phyloP scores from a whole-genome alignment of 2,113 vertebrate genomes.

The Festucalex cinctus region DNA sequence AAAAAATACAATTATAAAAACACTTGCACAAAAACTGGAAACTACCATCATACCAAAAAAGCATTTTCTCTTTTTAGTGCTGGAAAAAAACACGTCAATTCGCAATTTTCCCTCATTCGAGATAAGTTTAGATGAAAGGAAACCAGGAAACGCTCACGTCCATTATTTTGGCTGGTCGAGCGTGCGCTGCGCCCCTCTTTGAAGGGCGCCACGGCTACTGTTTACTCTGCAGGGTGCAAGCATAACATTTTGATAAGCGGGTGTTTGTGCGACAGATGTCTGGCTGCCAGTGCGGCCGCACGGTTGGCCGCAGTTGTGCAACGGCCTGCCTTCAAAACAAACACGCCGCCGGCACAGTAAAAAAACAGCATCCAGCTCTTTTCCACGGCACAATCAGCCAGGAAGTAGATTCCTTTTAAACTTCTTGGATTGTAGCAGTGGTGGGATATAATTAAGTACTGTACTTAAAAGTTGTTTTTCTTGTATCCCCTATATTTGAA shows the following conservation, averaged over 20 bases:
- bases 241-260: constrained; percentile 57
- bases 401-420: constrained; percentile 20
- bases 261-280: constrained; percentile 32
- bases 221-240: constrained; percentile 48
- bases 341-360: constrained; percentile 8
- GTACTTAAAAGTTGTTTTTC: no score
- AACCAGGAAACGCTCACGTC: constrained; percentile 14
- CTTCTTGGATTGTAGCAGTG: constrained; percentile 6
- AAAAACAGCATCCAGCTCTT: not conserved
- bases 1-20: no score
- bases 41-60: not conserved
- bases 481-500: no score
- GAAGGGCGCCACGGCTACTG: constrained; percentile 34
- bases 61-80: not conserved
- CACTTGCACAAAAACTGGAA: no score
- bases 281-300: constrained; percentile 10
- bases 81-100: not conserved
- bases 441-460: not conserved
- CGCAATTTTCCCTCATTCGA: not conserved
- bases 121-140: constrained; percentile 6
- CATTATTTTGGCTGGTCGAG: constrained; percentile 42
- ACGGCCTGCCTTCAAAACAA: constrained; percentile 2
- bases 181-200: constrained; percentile 31
- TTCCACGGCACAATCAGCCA: constrained; percentile 14
- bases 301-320: constrained; percentile 16